phyloP scores from a whole-genome alignment of 2,113 vertebrate species.

The Girardinichthys multiradiatus region DNA sequence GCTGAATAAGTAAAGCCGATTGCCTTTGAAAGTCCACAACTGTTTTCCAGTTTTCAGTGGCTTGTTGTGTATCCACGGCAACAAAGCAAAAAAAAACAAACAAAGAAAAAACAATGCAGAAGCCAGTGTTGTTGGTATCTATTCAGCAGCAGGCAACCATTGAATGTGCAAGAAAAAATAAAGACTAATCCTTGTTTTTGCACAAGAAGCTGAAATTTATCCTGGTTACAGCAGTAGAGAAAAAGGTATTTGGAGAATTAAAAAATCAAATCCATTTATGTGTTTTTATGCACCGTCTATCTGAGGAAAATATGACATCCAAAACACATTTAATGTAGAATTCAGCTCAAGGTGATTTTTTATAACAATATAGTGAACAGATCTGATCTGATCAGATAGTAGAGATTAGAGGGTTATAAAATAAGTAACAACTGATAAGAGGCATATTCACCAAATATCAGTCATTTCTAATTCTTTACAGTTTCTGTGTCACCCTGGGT shows the following conservation, averaged over 20 bases:
- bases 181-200: background rate
- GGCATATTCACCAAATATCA: no score
- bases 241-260: background rate
- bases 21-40: background rate
- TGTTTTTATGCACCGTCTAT: no score
- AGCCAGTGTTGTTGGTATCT: background rate
- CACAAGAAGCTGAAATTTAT: background rate
- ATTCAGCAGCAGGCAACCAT: background rate
- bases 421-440: no score
- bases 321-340: no score
- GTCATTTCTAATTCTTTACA: no score
- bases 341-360: no score
- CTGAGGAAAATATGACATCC: no score
- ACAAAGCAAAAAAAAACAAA: background rate
- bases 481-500: no score
- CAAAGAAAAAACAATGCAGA: background rate
- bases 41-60: background rate
- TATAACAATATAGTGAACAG: no score
- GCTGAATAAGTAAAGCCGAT: background rate
- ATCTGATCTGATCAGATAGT: no score
- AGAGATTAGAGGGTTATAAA: no score
- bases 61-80: conserved; percentile 2
- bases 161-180: background rate
- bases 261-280: background rate
- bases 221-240: background rate